Percentiles rank a stretch among this genome's conserved stretches.
Conservation (phyloP, 2,797 vertebrate species). For the Parauchenoglanis ngamensis region DNA sequence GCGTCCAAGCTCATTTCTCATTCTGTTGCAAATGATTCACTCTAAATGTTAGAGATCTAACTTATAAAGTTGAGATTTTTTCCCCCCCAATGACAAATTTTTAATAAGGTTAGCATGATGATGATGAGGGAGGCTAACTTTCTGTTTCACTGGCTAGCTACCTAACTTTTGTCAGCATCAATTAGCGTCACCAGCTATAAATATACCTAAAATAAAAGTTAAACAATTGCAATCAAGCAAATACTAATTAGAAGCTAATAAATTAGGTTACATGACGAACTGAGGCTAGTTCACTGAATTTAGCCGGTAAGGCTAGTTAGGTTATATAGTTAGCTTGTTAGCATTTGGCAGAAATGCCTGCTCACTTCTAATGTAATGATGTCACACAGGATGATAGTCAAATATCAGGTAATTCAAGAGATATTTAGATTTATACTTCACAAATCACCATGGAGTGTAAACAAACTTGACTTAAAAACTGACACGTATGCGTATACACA, state of each 20-base stretch:
- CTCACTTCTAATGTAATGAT: background rate
- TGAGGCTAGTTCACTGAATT: background rate
- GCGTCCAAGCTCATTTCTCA: background rate
- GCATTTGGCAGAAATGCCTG: slow-evolving; percentile 7
- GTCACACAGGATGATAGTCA: background rate
- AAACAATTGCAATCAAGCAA: background rate
- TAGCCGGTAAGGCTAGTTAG: background rate
- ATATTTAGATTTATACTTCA: background rate
- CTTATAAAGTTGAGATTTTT: background rate
- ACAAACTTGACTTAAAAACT: too few species aligned
- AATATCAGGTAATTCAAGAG: background rate
- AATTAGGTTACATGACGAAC: background rate
- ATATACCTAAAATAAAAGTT: background rate
- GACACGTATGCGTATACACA: too few species aligned
- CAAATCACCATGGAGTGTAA: too few species aligned
- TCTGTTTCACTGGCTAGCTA: background rate
- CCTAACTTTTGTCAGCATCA: background rate
- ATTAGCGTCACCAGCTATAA: background rate
- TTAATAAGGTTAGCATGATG: background rate
- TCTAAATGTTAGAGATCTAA: background rate
- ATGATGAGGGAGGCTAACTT: slow-evolving; percentile 1
- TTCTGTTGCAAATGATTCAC: background rate
- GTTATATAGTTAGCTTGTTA: slow-evolving; percentile 7
- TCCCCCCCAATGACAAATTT: background rate
- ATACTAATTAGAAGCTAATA: fast-evolving